phyloP scores from a whole-genome alignment of 2,113 vertebrate species.

The Trematomus loennbergii region DNA sequence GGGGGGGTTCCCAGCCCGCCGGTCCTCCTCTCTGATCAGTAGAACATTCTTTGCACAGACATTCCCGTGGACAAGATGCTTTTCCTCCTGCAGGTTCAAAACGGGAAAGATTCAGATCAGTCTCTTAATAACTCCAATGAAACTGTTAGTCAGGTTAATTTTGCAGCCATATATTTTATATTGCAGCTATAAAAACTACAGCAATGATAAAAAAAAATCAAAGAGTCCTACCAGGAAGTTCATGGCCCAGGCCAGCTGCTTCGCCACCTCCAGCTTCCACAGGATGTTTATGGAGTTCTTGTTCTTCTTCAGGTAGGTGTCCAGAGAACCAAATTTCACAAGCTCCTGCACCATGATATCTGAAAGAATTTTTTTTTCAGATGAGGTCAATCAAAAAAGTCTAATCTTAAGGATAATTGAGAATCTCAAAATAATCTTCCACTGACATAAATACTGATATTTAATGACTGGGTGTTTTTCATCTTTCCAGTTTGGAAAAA shows the following conservation, averaged over 20 bases:
- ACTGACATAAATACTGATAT: background rate
- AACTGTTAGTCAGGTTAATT: too few species aligned
- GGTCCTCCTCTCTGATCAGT: slow-evolving; percentile 95
- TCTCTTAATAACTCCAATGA: background rate
- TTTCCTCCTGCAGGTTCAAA: slow-evolving; percentile 89
- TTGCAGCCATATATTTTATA: background rate
- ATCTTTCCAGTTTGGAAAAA: too few species aligned
- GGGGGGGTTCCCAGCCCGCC: slow-evolving; percentile 90
- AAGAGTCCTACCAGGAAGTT: slow-evolving; percentile 91
- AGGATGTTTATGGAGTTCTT: slow-evolving; percentile 92
- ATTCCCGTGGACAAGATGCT: slow-evolving; percentile 93
- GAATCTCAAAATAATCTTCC: background rate
- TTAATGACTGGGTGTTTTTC: too few species aligned
- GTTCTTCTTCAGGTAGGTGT: slow-evolving; percentile 96
- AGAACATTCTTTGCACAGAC: slow-evolving; percentile 96
- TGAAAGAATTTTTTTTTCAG: slow-evolving; percentile 63
- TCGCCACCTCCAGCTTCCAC: slow-evolving; percentile 98
- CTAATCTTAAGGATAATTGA: too few species aligned
- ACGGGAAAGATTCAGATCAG: background rate
- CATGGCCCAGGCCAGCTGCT: slow-evolving; percentile 97
- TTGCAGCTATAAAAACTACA: too few species aligned
- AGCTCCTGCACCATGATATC: slow-evolving; percentile 98
- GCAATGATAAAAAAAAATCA: background rate
- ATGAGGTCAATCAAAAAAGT: background rate
- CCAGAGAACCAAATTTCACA: slow-evolving; percentile 95